Evolutionary conservation across 2,888 invertebrate species (phyloP), one percentile per base, ranked within the genome.

Genomic region (Drosophila borborema): DNA sequence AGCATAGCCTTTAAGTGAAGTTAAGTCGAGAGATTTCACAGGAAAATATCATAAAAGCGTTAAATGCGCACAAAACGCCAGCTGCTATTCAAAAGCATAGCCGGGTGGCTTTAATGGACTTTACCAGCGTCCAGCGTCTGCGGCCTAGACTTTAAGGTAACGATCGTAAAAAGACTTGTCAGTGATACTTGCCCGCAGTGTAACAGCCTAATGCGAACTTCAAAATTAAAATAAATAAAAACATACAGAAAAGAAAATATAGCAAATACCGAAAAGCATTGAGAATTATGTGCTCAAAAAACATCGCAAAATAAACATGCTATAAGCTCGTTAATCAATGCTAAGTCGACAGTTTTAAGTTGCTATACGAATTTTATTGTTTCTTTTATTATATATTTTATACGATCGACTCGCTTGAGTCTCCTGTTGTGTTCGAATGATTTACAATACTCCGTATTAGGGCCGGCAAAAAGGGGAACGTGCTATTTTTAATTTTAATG

Each of bases 321-420:
- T 77, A 90, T 82, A 88, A 89, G 88, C 86, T 81, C 85, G 90
- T 90, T 90, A 90, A 90, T 90, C 89, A 90, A 85, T 74, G 74
- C 74, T 80, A 90, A 89, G 89, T 83, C 90, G 89, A 86, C 90
- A 90, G 89, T 76, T 86, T 90, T 66, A 82, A 85, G 80, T 81
- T 88, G 81, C 69, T 82, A 79, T 80, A 77, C 56, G 54, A 60
- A 81, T 73, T 66, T 71, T 59, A 66, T 48, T 45, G 9, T 2
- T 58, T 20, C 46, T 16, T 23, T 10, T 53, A 51, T 34, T 45
- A 49, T 23, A 28, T 28, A 28, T 34, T n/a, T 56, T 48, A 18
- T 40, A 43, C 51, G 67, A 54, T 9, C 23, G 23, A 41, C 48
- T 62, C 28, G 43, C 4, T 34, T 18, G 45, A 49, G 81, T 79